phyloP scores from a whole-genome alignment of 2,888 invertebrate species.

The Nemotelus nigrinus region DNA sequence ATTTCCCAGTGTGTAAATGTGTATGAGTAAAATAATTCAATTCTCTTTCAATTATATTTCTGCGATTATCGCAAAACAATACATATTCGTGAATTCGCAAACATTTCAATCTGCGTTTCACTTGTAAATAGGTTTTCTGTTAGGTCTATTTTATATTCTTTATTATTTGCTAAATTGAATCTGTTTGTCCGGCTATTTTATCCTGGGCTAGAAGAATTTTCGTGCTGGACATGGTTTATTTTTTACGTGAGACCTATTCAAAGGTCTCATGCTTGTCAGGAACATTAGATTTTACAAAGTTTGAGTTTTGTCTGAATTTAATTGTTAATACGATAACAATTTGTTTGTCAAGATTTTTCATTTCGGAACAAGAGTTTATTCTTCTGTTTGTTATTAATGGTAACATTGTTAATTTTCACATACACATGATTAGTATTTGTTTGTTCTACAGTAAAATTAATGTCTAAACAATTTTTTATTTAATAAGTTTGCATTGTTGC shows the following conservation, averaged over 20 bases:
- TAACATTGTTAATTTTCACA: slow-evolving; percentile 5
- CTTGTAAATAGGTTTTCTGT: neutral
- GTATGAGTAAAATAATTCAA: too few relatives aligned
- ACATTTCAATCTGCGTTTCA: neutral
- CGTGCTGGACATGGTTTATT: neutral
- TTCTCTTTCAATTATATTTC: too few relatives aligned
- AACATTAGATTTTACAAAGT: slow-evolving; percentile 36
- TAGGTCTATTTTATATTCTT: neutral
- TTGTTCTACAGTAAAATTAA: slow-evolving; percentile 33
- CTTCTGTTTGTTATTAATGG: too few relatives aligned
- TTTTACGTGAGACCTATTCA: neutral
- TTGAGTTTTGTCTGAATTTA: neutral
- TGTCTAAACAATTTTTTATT: slow-evolving; percentile 7
- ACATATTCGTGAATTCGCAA: neutral
- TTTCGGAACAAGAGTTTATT: neutral
- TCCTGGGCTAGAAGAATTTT: neutral
- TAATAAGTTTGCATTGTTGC: slow-evolving; percentile 3
- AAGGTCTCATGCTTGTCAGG: slow-evolving; percentile 29
- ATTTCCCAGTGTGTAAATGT: too few relatives aligned
- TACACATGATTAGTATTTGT: slow-evolving; percentile 6
- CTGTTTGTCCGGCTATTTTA: slow-evolving; percentile 3
- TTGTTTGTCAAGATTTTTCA: neutral
- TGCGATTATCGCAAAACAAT: too few relatives aligned
- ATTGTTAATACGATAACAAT: neutral
- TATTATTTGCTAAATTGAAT: slow-evolving; percentile 2